These are phyloP conservation scores for Tragopan temminckii DNA, from an alignment of 2,797 vertebrate species.

Conservation along the genomic window DNA sequence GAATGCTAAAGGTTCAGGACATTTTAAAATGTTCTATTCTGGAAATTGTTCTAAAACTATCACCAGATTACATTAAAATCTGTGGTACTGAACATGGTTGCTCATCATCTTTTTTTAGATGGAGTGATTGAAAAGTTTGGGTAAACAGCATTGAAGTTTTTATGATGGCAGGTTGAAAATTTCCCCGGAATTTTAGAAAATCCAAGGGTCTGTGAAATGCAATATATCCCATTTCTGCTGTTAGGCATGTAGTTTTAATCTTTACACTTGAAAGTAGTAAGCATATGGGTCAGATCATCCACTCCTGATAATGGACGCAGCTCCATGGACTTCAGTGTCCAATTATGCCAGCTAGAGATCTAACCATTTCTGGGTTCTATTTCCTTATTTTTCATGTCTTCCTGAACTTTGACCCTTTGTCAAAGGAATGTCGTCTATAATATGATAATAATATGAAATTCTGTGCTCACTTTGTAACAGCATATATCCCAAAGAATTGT, in stretches of 20 bases:
- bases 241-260: slow-evolving; percentile 60
- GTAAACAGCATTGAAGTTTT: slow-evolving; percentile 61
- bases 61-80: slow-evolving; percentile 73
- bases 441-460: slow-evolving; percentile 65
- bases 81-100: slow-evolving; percentile 50
- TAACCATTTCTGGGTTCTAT: slow-evolving; percentile 46
- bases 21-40: slow-evolving; percentile 69
- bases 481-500: slow-evolving; percentile 1
- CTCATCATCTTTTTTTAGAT: slow-evolving; percentile 65
- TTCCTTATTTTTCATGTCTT: slow-evolving; percentile 73
- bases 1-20: slow-evolving; percentile 68
- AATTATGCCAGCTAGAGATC: slow-evolving; percentile 65
- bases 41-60: slow-evolving; percentile 69
- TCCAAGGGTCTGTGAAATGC: slow-evolving; percentile 6
- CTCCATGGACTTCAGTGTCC: slow-evolving; percentile 37
- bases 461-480: slow-evolving; percentile 4
- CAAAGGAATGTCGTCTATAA: slow-evolving; percentile 28
- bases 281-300: slow-evolving; percentile 63
- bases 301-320: slow-evolving; percentile 61
- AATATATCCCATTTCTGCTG: slow-evolving; percentile 50
- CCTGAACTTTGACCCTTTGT: slow-evolving; percentile 54
- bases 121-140: slow-evolving; percentile 57
- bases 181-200: slow-evolving; percentile 5
- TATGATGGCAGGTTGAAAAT: slow-evolving; percentile 45
- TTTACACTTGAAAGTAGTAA: slow-evolving; percentile 58